These are phyloP conservation scores for Bostrychus sinensis DNA, from an alignment of 2,113 vertebrate species.

Conservation along the genomic window DNA sequence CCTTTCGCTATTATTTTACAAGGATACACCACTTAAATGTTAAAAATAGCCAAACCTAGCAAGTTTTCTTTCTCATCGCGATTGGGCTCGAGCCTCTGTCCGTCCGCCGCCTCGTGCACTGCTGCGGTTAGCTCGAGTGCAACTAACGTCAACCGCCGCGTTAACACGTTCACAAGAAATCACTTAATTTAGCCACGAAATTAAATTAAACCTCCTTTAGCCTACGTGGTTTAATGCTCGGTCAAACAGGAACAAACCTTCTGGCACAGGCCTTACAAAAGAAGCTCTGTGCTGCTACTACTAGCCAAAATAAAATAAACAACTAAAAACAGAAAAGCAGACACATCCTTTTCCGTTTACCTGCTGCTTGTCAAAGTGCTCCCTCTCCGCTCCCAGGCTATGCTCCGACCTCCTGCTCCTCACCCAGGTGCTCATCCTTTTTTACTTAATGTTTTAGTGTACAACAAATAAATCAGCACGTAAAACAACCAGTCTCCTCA, in stretches of 20 bases:
- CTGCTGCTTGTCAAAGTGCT: slow-evolving; percentile 94
- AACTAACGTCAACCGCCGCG: background rate
- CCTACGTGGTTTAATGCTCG: background rate
- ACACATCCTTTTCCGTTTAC: slow-evolving; percentile 68
- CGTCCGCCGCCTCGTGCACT: background rate
- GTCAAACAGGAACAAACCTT: background rate
- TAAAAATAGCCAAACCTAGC: background rate
- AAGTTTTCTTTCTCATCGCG: background rate
- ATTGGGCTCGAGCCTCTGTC: background rate
- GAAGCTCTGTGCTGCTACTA: background rate
- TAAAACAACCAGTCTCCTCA: background rate
- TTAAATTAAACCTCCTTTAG: background rate
- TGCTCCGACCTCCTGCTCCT: slow-evolving; percentile 85
- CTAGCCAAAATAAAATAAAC: background rate
- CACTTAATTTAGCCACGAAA: background rate
- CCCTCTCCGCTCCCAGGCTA: slow-evolving; percentile 88
- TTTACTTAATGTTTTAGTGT: background rate
- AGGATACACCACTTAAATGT: background rate
- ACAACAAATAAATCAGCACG: background rate
- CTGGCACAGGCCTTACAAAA: no score
- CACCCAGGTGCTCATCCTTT: slow-evolving; percentile 89
- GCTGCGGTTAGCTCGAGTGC: background rate
- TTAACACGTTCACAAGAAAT: background rate
- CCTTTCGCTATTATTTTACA: background rate
- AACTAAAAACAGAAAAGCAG: background rate